Evolutionary conservation across 1,140 invertebrate species (phyloP).

Genomic region (Mylabris phalerata): DNA sequence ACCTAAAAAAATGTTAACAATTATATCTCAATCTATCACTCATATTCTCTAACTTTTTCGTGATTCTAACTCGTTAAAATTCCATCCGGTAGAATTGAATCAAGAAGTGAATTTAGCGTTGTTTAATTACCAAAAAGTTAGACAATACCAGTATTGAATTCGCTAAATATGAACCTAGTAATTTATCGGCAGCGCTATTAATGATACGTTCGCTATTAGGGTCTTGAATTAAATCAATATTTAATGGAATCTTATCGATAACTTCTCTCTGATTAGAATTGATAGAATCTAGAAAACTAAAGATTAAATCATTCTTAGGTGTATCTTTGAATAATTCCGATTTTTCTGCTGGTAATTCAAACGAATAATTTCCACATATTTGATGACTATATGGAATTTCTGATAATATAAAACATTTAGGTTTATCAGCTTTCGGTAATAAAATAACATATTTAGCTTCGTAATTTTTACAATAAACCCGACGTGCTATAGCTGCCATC

Average conservation of each 20-base stretch:
- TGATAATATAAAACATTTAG: conserved; percentile 17
- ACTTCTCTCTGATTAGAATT: conserved; percentile 5
- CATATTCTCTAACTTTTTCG: too few species aligned
- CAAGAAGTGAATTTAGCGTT: too few species aligned
- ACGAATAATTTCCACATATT: conserved; percentile 12
- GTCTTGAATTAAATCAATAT: conserved; percentile 19
- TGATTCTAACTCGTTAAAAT: too few species aligned
- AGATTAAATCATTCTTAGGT: conserved; percentile 2
- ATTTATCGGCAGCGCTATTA: conserved; percentile 15
- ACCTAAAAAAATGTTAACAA: too few species aligned
- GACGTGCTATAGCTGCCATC: conserved; percentile 19
- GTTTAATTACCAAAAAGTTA: too few species aligned
- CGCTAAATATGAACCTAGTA: not conserved
- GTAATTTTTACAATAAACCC: conserved; percentile 18
- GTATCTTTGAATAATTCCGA: conserved; percentile 2
- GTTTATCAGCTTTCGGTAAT: conserved; percentile 17
- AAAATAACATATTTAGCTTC: conserved; percentile 21
- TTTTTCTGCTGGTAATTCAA: not conserved
- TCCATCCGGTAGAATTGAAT: too few species aligned
- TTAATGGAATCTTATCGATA: conserved; percentile 13
- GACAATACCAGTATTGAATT: not conserved
- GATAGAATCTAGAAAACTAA: conserved; percentile 20
- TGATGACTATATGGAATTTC: conserved; percentile 17
- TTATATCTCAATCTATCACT: too few species aligned
- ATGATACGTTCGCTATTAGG: conserved; percentile 6